Evolutionary conservation across 2,888 invertebrate genomes (phyloP), one percentile per base, ranked within the genome.

Genomic region (Dyspetes luteomarginatus): DNA sequence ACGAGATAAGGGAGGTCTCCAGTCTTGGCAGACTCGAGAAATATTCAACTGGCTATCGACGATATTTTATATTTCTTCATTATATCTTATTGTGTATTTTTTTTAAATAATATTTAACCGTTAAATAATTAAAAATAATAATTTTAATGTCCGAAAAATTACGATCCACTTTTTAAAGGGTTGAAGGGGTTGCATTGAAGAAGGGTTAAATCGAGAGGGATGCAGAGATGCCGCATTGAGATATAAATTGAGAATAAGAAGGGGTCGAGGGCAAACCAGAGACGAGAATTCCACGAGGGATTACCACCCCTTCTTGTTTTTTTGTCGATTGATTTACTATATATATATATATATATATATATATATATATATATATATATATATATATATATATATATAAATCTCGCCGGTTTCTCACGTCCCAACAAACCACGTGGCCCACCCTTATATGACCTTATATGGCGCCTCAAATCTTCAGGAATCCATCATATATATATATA

Each of bases 201-300:
- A 7, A 36, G 26, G 17, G 26, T 22, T 26, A 41, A 26, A 58
- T 30, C 24, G 24, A 22, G 56, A 30, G 52, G 52, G 78, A 75
- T 56, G 72, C 75, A 62, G 71, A 83, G 84, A 86, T 89, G 84
- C 87, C 85, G 89, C 89, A 88, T 87, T 87, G 86, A 83, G 84
- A 85, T 83, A 87, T 83, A 87, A 86, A 88, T 84, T 85, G 84
- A 81, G 85, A 81, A 85, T 83, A 84, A 86, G 85, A 82, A 85
- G 84, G 73, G 83, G 78, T 81, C 76, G 79, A 78, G 81, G 81
- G 82, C 80, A 85, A 79, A 77, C 84, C 48, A 45, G 85, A 78
- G 83, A 0, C 43, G 69, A 30, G 74, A 82, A 87, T 85, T 86
- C 85, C 84, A 85, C 45, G 81, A 85, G 89, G 86, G 88, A 89